Percentiles rank a stretch among this genome's conserved stretches.
These are phyloP conservation scores for Lynx canadensis DNA, from an alignment of 2,113 vertebrate species.

Conservation along the genomic window DNA sequence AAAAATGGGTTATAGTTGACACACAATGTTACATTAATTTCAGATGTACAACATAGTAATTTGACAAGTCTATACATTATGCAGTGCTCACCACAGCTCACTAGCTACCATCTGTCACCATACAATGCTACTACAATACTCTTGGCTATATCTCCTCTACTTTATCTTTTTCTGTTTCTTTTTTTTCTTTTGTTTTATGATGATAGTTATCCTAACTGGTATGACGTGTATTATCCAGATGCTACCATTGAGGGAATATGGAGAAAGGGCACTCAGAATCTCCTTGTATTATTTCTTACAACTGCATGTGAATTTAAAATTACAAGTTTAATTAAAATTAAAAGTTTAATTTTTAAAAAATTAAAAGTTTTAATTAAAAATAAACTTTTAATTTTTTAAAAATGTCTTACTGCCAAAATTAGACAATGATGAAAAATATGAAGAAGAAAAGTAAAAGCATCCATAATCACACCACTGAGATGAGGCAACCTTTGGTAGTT, in stretches of 20 bases:
- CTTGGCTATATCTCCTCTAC: neutral
- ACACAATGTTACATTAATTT: neutral
- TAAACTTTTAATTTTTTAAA: neutral
- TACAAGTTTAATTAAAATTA: neutral
- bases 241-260: neutral
- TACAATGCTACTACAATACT: neutral
- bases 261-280: neutral
- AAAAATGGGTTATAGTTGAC: neutral
- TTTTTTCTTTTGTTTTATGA: neutral
- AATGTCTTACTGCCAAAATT: neutral
- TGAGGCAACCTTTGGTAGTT: neutral
- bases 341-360: neutral
- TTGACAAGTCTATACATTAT: neutral
- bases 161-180: neutral
- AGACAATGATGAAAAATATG: neutral
- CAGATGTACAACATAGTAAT: neutral
- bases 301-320: neutral
- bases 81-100: neutral
- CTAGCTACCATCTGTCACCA: neutral
- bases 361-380: neutral
- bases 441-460: neutral
- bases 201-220: neutral
- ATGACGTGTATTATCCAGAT: neutral
- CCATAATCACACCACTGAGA: neutral
- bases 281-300: neutral